These are phyloP conservation scores for Myocastor coypus DNA, from an alignment of 2,113 vertebrate genomes.

Conservation along the genomic window DNA sequence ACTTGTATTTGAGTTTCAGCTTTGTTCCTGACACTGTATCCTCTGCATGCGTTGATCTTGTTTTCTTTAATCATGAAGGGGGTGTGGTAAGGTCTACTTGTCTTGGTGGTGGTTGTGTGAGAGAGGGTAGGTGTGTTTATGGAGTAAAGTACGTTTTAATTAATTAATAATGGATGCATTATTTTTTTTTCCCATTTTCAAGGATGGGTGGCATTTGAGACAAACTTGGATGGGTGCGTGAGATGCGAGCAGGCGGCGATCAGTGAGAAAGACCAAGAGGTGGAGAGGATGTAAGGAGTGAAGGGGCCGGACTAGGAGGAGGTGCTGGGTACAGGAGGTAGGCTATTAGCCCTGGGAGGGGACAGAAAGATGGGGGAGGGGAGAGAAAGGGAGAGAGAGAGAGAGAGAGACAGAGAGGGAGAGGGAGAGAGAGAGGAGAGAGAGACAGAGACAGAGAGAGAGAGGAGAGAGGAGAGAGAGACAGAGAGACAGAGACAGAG, in stretches of 20 bases:
- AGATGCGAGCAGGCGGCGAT: neutral
- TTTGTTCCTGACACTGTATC: neutral
- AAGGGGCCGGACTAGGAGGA: neutral
- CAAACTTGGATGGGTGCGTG: neutral
- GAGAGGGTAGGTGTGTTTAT: neutral
- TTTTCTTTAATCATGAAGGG: neutral
- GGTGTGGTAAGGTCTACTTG: neutral
- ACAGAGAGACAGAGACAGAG: neutral
- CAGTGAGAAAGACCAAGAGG: neutral
- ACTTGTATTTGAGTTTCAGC: neutral
- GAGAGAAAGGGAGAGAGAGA: fast-evolving
- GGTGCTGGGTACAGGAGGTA: neutral
- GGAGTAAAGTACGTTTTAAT: neutral
- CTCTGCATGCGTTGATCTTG: neutral
- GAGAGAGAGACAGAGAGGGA: neutral
- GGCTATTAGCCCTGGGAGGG: neutral
- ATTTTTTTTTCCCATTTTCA: constrained; percentile 6
- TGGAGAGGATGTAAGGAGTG: neutral
- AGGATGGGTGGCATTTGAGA: neutral
- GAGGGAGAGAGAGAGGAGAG: too few species aligned
- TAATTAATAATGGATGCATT: neutral
- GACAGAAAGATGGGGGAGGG: neutral
- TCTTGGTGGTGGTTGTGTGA: neutral
- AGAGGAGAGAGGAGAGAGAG: neutral
- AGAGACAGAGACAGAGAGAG: neutral